Conservation (phyloP, 37 sponge, comb jelly and placozoan genomes). For the Spongia lamella region DNA sequence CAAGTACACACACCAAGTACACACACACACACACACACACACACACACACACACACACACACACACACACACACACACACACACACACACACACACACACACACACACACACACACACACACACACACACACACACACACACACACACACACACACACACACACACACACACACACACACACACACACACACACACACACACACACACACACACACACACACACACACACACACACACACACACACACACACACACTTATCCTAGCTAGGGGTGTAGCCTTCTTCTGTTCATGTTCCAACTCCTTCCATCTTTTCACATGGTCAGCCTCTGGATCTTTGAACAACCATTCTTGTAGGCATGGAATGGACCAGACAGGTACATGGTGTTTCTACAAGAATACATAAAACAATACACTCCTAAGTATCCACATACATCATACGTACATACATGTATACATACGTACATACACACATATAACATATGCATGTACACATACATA, state of each 20-base stretch:
- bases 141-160: constrained; percentile 12
- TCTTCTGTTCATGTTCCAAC: constrained; percentile 9
- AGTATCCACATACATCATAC: no score
- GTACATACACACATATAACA: no score
- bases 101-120: no score
- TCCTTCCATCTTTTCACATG: neutral
- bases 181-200: neutral
- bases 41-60: no score
- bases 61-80: no score
- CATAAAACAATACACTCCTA: neutral
- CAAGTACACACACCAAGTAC: no score
- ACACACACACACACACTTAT: neutral
- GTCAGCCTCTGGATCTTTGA: constrained; percentile 1
- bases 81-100: no score
- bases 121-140: no score
- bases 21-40: no score
- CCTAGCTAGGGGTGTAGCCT: neutral
- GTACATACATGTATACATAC: neutral
- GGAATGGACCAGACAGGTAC: constrained; percentile 50
- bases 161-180: constrained; percentile 18
- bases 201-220: neutral
- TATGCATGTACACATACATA: no score
- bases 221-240: neutral
- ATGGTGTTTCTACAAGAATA: constrained; percentile 20
- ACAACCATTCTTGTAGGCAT: constrained; percentile 57